These are phyloP conservation scores for Carassius gibelio DNA, from an alignment of 2,113 vertebrate genomes.

Conservation along the genomic window DNA sequence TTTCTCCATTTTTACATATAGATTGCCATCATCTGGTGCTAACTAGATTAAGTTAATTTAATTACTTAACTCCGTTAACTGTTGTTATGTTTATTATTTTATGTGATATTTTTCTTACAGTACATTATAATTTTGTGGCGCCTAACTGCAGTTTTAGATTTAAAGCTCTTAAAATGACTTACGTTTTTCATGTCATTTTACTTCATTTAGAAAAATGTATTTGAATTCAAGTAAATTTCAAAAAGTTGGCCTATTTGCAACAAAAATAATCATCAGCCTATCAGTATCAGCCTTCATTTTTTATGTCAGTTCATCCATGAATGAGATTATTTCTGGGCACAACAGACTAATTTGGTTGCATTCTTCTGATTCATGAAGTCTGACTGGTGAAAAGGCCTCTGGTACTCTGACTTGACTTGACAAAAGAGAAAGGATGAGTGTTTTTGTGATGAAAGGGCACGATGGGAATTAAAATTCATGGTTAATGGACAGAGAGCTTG, in stretches of 20 bases:
- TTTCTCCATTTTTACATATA: not conserved
- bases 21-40: not conserved
- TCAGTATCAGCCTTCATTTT: not conserved
- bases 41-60: not conserved
- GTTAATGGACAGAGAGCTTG: slow-evolving; percentile 25
- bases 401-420: not conserved
- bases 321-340: not conserved
- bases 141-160: not conserved
- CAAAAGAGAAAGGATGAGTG: not conserved
- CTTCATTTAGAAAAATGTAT: not conserved
- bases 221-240: not conserved
- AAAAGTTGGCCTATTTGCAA: not conserved
- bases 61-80: not conserved
- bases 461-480: slow-evolving; percentile 2
- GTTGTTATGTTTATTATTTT: not conserved
- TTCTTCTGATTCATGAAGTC: slow-evolving; percentile 8
- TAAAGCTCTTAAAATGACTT: not conserved
- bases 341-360: not conserved
- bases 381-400: not conserved
- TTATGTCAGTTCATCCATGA: not conserved
- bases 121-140: not conserved
- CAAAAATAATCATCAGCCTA: not conserved
- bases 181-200: not conserved
- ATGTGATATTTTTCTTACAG: not conserved
- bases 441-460: slow-evolving; percentile 28